Conservation (phyloP, 2,113 vertebrate genomes). For the Leucopsar rothschildi region DNA sequence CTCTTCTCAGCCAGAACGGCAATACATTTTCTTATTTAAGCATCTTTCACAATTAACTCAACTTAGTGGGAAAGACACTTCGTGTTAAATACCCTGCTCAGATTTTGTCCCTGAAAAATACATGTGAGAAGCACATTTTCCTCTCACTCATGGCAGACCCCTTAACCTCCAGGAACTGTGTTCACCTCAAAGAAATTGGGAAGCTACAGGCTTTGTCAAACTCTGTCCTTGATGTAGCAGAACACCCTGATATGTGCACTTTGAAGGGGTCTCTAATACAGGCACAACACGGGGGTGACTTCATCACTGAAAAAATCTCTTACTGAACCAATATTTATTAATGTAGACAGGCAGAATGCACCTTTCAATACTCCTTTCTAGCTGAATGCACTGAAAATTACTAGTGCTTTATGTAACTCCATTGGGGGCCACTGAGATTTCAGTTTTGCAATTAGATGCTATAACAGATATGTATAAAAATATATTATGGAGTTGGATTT, state of each 20-base stretch:
- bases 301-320: background rate
- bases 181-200: background rate
- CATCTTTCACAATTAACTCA: background rate
- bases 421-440: background rate
- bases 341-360: slow-evolving; percentile 22
- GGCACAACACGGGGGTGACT: background rate
- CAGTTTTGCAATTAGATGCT: slow-evolving; percentile 22
- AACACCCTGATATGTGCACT: background rate
- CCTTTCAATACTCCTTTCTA: slow-evolving; percentile 15
- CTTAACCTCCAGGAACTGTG: background rate
- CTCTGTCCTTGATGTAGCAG: background rate
- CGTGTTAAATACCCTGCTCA: background rate
- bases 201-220: background rate
- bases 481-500: background rate
- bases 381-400: slow-evolving; percentile 11
- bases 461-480: background rate
- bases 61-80: background rate
- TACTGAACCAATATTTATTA: slow-evolving; percentile 4
- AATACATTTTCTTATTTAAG: background rate
- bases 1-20: background rate
- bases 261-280: slow-evolving; percentile 14
- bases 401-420: background rate
- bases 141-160: background rate
- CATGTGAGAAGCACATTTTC: fast-evolving
- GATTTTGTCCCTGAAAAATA: background rate